Conservation (phyloP, 1,140 invertebrate species). For the Homarus americanus region DNA sequence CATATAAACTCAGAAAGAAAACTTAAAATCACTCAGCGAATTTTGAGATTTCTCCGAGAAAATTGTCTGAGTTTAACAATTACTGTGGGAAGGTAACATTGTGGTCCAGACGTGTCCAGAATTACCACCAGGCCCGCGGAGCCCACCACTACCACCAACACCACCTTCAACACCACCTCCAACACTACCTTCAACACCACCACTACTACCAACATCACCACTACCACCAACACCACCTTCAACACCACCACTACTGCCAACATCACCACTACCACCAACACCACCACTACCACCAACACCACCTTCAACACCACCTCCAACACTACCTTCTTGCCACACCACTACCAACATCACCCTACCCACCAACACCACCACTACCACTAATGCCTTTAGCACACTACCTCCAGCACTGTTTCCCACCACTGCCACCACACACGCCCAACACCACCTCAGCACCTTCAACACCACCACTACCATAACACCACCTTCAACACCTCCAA, state of each 20-base stretch:
- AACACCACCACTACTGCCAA: no score
- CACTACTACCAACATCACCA: no score
- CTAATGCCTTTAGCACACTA: not conserved
- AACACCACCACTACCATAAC: not conserved
- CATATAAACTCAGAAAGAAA: no score
- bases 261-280: no score
- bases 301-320: not conserved
- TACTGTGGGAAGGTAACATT: not conserved
- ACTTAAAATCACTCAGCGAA: not conserved
- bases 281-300: not conserved
- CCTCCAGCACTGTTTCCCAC: no score
- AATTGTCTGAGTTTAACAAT: not conserved
- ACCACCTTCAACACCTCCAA: not conserved
- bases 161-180: not conserved
- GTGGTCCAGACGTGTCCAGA: not conserved
- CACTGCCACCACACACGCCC: no score
- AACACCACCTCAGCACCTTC: not conserved
- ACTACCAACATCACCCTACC: no score
- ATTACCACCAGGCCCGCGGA: not conserved
- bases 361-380: not conserved
- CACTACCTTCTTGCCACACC: not conserved
- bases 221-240: not conserved
- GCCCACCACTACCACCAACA: not conserved
- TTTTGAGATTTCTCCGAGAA: not conserved
- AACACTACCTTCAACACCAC: no score